These are phyloP conservation scores for Uria aalge DNA, from an alignment of 2,113 vertebrate genomes.

Conservation along the genomic window DNA sequence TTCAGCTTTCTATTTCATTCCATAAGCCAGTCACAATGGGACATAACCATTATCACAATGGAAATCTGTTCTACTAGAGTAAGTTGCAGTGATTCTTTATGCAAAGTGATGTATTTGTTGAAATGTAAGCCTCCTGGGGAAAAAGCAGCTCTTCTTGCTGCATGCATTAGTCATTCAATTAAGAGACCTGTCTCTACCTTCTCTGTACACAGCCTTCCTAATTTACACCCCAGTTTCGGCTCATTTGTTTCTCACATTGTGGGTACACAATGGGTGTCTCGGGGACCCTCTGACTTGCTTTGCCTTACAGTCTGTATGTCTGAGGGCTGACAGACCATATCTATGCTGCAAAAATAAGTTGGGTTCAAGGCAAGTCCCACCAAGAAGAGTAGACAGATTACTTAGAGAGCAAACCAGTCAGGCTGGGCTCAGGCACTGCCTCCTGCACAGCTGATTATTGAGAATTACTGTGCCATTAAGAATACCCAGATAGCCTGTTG, in stretches of 20 bases:
- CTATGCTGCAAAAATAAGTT: neutral
- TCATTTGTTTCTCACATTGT: rapidly evolving
- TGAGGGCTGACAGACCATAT: neutral
- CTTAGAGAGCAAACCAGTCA: neutral
- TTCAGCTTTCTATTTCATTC: neutral
- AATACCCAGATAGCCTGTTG: neutral
- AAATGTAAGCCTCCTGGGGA: neutral
- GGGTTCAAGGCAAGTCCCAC: neutral
- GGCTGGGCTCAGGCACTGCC: neutral
- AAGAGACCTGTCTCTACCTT: neutral
- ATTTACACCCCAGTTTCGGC: neutral
- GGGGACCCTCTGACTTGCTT: neutral
- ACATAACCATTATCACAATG: neutral
- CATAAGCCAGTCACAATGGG: neutral
- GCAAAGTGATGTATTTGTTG: neutral
- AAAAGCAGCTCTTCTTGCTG: neutral
- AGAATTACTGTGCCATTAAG: neutral
- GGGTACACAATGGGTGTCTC: neutral
- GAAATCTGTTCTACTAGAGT: neutral
- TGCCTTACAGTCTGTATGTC: neutral
- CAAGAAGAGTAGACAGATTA: neutral
- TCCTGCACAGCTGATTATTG: neutral
- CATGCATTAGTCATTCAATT: neutral
- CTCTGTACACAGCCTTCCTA: neutral
- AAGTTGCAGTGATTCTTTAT: neutral